A percentile compares a stretch with the other conserved stretches of the same genome.
phyloP scores from a whole-genome alignment of 2,113 vertebrate genomes.

The Ellobius talpinus region DNA sequence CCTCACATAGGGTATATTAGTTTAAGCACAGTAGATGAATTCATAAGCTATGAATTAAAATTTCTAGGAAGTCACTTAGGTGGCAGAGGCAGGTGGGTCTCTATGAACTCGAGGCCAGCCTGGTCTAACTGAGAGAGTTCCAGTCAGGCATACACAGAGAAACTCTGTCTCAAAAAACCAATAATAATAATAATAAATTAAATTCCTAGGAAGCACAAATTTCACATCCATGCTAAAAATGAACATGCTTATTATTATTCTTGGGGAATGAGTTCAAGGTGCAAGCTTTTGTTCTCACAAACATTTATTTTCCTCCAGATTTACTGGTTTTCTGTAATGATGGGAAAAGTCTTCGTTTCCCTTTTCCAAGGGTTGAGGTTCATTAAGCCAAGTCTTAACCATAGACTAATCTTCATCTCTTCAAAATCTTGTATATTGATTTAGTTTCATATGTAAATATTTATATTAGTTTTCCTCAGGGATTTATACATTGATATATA shows the following conservation, averaged over 20 bases:
- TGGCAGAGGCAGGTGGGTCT: too few relatives aligned
- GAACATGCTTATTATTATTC: slow-evolving; percentile 52
- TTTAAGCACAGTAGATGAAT: slow-evolving; percentile 41
- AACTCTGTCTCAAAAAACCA: too few relatives aligned
- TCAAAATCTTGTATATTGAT: slow-evolving; percentile 70
- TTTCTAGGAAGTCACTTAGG: slow-evolving; percentile 21
- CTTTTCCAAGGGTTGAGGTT: slow-evolving; percentile 66
- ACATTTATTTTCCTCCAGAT: slow-evolving; percentile 80
- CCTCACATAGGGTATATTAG: neutral
- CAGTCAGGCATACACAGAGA: too few relatives aligned
- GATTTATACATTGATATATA: slow-evolving; percentile 32
- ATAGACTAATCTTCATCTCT: slow-evolving; percentile 76
- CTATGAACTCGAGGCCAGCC: too few relatives aligned
- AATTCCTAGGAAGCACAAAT: slow-evolving; percentile 64
- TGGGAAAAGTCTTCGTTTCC: slow-evolving; percentile 74
- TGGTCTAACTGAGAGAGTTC: too few relatives aligned
- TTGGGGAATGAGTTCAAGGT: slow-evolving; percentile 77
- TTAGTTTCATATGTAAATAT: slow-evolving; percentile 77
- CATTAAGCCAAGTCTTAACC: slow-evolving; percentile 71
- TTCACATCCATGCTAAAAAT: slow-evolving; percentile 70
- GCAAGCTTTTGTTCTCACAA: slow-evolving; percentile 77
- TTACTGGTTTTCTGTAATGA: slow-evolving; percentile 68
- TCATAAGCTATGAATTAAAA: slow-evolving; percentile 51
- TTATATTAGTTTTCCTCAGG: slow-evolving; percentile 48
- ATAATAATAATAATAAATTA: neutral